phyloP scores from a whole-genome alignment of 2,797 vertebrate genomes.

The Pteronotus mesoamericanus region DNA sequence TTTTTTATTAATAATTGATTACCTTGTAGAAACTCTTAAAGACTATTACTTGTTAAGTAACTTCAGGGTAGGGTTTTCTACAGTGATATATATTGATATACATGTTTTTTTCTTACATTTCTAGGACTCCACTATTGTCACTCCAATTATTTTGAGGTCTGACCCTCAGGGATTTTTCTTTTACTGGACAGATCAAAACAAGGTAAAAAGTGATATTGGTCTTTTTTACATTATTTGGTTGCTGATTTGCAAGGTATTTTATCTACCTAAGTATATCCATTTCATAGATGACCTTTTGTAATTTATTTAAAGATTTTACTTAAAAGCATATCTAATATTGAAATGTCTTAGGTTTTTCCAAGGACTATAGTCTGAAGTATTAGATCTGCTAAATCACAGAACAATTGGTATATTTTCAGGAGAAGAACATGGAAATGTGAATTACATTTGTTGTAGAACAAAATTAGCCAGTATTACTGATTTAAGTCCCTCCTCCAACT shows the following conservation, averaged over 20 bases:
- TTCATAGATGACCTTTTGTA: background rate
- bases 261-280: background rate
- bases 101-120: slow-evolving; percentile 46
- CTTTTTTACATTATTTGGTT: background rate
- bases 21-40: slow-evolving; percentile 37
- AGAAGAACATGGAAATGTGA: background rate
- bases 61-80: slow-evolving; percentile 3
- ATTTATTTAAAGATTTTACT: slow-evolving; percentile 4
- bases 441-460: background rate
- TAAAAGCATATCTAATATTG: background rate
- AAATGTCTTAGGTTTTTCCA: slow-evolving; percentile 7
- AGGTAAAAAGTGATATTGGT: slow-evolving; percentile 79
- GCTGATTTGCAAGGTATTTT: background rate
- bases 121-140: slow-evolving; percentile 86
- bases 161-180: slow-evolving; percentile 89
- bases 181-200: slow-evolving; percentile 89
- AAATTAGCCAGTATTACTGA: background rate
- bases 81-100: slow-evolving; percentile 28
- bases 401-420: background rate
- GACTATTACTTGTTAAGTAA: slow-evolving; percentile 31
- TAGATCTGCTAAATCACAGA: background rate
- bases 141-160: slow-evolving; percentile 85
- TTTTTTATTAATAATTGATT: slow-evolving; percentile 44
- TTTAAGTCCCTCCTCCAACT: background rate
- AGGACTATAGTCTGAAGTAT: background rate